phyloP scores from a whole-genome alignment of 1,140 invertebrate genomes.

The Nilaparvata lugens region DNA sequence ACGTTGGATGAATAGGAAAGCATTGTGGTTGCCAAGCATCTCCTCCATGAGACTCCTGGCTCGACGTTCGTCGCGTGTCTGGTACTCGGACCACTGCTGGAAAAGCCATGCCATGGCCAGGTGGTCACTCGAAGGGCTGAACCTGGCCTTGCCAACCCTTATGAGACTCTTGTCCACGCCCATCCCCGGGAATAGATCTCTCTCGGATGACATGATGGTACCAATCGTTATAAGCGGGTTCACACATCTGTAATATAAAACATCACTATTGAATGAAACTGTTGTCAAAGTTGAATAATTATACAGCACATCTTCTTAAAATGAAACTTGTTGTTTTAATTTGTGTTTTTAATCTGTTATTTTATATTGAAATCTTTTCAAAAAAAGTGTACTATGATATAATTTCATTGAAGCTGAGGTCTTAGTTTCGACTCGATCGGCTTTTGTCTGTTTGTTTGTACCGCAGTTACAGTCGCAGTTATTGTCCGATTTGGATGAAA shows the following conservation, averaged over 20 bases:
- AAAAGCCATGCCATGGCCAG: constrained; percentile 39
- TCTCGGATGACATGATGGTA: constrained; percentile 27
- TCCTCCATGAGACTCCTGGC: background rate
- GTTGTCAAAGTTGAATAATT: too few species aligned
- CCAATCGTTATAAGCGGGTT: constrained; percentile 34
- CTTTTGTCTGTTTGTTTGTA: too few species aligned
- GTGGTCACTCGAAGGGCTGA: constrained; percentile 44
- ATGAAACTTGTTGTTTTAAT: too few species aligned
- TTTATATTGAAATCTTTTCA: too few species aligned
- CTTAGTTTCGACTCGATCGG: too few species aligned
- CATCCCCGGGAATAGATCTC: constrained; percentile 28
- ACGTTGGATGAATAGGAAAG: background rate
- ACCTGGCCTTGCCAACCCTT: constrained; percentile 37
- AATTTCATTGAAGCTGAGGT: too few species aligned
- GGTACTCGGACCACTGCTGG: constrained; percentile 33
- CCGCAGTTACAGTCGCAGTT: too few species aligned
- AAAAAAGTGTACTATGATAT: too few species aligned
- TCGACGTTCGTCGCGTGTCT: constrained; percentile 13
- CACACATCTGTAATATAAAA: constrained; percentile 33
- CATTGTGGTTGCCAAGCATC: background rate
- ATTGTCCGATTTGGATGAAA: too few species aligned
- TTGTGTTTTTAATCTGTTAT: too few species aligned
- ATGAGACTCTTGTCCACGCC: constrained; percentile 32
- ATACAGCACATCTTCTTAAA: background rate
- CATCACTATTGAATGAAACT: background rate